phyloP scores from a whole-genome alignment of 1,140 invertebrate genomes.

The Aphidius gifuensis region DNA sequence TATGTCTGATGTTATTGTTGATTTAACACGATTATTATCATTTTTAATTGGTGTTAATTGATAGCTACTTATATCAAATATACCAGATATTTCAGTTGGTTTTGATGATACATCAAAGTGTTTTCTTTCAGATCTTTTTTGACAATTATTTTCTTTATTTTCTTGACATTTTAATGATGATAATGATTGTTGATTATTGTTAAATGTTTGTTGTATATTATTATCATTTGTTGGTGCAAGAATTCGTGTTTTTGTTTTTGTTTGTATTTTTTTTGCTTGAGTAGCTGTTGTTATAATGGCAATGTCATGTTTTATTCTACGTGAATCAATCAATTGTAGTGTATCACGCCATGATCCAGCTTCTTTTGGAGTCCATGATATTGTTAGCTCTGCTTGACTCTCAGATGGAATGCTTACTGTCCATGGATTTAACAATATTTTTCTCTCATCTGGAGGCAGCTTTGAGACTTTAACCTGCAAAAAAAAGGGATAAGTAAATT shows the following conservation, averaged over 20 bases:
- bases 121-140: conserved; percentile 8
- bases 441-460: conserved; percentile 57
- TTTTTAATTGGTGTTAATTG: conserved; percentile 27
- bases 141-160: conserved; percentile 27
- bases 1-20: neutral
- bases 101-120: neutral
- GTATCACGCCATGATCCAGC: conserved; percentile 61
- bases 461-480: conserved; percentile 61
- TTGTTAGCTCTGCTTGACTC: conserved; percentile 52
- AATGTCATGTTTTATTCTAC: conserved; percentile 65
- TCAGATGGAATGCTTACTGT: conserved; percentile 52
- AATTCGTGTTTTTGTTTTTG: conserved; percentile 36
- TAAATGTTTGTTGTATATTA: neutral
- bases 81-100: conserved; percentile 20
- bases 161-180: conserved; percentile 5
- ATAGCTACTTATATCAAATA: conserved; percentile 27
- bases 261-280: conserved; percentile 20
- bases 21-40: neutral
- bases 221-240: conserved; percentile 25
- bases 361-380: conserved; percentile 62
- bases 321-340: conserved; percentile 62
- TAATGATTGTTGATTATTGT: neutral
- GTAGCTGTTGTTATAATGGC: conserved; percentile 52
- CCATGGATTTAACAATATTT: conserved; percentile 56
- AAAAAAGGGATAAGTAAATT: conserved; percentile 9